Conservation (phyloP, 2,888 invertebrate genomes). For the Caenorhabditis sp. region DNA sequence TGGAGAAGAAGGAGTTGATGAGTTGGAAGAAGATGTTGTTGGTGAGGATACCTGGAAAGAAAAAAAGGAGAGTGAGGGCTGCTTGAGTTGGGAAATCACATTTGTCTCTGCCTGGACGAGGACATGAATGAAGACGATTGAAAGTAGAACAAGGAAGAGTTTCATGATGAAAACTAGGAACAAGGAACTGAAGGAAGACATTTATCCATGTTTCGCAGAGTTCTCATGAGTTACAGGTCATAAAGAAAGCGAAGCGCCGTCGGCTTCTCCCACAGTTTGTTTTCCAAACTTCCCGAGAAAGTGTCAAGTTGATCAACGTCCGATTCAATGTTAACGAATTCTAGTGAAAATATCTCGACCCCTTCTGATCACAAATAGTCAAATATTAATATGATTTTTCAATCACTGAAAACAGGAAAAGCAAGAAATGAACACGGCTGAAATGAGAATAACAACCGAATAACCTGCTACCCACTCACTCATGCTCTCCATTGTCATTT, state of each 20-base stretch:
- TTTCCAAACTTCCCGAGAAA: too few species aligned
- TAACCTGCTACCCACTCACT: neutral
- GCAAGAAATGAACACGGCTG: neutral
- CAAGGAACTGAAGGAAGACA: neutral
- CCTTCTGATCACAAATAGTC: too few species aligned
- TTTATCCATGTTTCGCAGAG: neutral
- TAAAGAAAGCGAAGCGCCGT: neutral
- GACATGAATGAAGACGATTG: neutral
- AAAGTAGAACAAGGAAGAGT: neutral
- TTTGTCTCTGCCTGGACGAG: neutral
- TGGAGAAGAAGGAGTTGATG: neutral
- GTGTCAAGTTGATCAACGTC: too few species aligned
- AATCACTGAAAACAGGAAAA: neutral
- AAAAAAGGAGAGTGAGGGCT: neutral
- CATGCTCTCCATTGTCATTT: neutral
- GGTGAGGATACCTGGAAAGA: neutral
- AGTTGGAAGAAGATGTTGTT: neutral
- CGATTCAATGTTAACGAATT: neutral
- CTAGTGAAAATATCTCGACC: neutral
- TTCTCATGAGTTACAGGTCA: neutral
- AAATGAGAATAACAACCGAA: neutral
- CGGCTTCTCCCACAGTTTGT: too few species aligned
- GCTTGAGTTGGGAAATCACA: too few species aligned
- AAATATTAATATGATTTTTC: too few species aligned
- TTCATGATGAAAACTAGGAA: neutral